Evolutionary conservation across 2,113 vertebrate species (phyloP).

Genomic region (Capreolus pygargus): DNA sequence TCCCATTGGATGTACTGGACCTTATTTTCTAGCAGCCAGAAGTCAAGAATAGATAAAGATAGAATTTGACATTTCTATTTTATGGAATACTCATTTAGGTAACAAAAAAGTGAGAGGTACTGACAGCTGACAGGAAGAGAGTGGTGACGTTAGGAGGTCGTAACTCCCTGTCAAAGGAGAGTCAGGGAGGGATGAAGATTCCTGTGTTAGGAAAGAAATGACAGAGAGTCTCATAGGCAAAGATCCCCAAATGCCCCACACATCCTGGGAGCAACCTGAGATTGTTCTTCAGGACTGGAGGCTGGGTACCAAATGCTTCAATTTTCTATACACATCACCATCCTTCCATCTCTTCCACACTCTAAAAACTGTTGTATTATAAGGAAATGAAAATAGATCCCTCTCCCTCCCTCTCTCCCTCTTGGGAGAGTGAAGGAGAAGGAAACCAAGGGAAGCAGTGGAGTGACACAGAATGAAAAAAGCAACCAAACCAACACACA

Average conservation of each 20-base stretch:
- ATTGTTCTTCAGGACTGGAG: no score
- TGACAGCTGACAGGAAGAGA: not conserved
- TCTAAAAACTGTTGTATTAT: not conserved
- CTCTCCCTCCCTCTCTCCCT: fast-evolving
- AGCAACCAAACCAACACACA: not conserved
- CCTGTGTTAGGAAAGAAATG: not conserved
- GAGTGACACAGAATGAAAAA: not conserved
- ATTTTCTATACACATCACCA: not conserved
- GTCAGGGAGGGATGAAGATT: not conserved
- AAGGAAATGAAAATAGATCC: not conserved
- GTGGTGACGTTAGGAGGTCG: fast-evolving
- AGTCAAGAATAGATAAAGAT: constrained; percentile 13
- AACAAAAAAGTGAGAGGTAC: not conserved
- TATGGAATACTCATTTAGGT: not conserved
- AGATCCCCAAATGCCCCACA: not conserved
- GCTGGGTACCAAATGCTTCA: not conserved
- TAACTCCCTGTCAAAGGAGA: not conserved
- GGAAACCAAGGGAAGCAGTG: not conserved
- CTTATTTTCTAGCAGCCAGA: not conserved
- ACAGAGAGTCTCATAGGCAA: not conserved
- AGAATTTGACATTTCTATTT: not conserved
- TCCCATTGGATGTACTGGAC: not conserved
- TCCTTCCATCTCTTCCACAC: not conserved
- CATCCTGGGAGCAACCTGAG: not conserved
- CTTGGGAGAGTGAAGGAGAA: not conserved